Evolutionary conservation across 2,113 vertebrate species (phyloP).

Genomic region (Bothrops jararaca): DNA sequence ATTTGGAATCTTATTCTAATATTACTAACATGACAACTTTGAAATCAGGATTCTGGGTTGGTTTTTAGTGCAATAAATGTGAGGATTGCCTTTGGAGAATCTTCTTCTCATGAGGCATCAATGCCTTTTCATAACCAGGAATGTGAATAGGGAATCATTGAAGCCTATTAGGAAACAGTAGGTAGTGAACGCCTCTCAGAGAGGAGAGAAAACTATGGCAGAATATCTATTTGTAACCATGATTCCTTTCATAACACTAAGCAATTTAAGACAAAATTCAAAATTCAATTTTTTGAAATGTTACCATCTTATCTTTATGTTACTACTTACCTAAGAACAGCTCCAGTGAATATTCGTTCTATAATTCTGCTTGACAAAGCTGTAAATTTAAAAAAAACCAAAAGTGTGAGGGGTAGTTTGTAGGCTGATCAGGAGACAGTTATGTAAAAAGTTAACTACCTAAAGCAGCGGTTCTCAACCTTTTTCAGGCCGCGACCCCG

Average conservation of each 20-base stretch:
- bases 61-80: neutral
- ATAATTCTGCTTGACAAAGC: constrained; percentile 94
- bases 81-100: neutral
- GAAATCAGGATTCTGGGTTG: neutral
- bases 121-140: neutral
- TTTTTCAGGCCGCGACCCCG: too few species aligned
- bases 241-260: too few species aligned
- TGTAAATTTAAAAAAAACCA: constrained; percentile 60
- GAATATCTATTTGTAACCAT: too few species aligned
- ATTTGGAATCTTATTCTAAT: neutral
- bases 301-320: neutral
- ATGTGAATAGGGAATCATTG: neutral
- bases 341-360: constrained; percentile 93
- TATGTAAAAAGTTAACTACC: neutral
- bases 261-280: too few species aligned
- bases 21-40: neutral
- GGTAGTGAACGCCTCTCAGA: too few species aligned
- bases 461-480: too few species aligned
- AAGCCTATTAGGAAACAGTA: neutral
- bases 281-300: too few species aligned
- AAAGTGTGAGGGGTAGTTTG: neutral
- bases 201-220: too few species aligned
- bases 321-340: constrained; percentile 89
- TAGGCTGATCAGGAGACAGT: neutral
- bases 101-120: neutral